Evolutionary conservation across 2,888 invertebrate genomes (phyloP).

Genomic region (Drosophila siamana): DNA sequence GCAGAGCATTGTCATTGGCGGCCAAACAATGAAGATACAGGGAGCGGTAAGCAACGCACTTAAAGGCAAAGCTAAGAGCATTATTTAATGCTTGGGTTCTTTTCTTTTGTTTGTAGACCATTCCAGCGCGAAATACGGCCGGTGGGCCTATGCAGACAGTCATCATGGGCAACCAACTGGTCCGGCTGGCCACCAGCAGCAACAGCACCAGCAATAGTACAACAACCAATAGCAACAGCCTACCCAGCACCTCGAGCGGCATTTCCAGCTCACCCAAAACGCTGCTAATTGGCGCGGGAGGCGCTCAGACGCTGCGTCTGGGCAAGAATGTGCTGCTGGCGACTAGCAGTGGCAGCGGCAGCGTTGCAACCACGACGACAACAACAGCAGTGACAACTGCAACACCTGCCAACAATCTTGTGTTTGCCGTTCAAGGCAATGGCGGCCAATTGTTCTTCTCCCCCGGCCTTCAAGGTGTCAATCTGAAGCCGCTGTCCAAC

Average conservation of each 20-base stretch:
- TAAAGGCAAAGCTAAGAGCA: neutral
- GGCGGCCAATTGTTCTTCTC: constrained; percentile 88
- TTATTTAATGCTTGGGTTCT: neutral
- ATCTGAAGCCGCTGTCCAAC: constrained; percentile 88
- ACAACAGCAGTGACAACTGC: constrained; percentile 71
- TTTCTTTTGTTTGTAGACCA: constrained; percentile 39
- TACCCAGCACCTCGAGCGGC: constrained; percentile 41
- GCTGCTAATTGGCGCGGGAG: constrained; percentile 79
- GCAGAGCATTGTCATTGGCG: constrained; percentile 84
- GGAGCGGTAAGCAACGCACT: constrained; percentile 70
- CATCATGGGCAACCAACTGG: constrained; percentile 85
- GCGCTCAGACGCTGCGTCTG: constrained; percentile 81
- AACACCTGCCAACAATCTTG: constrained; percentile 84
- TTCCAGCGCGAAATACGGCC: constrained; percentile 51
- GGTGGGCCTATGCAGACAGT: constrained; percentile 83
- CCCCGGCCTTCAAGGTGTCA: constrained; percentile 88
- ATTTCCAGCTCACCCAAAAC: constrained; percentile 75
- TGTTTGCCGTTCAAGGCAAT: constrained; percentile 87
- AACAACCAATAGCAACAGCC: constrained; percentile 55
- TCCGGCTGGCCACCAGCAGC: constrained; percentile 74
- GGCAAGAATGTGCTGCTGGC: constrained; percentile 71
- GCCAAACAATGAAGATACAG: constrained; percentile 84
- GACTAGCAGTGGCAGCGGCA: constrained; percentile 36
- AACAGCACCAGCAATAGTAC: constrained; percentile 34
- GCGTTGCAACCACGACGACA: constrained; percentile 16